Evolutionary conservation across 1,140 invertebrate genomes (phyloP).

Genomic region (Phymorhynchus buccinoides): DNA sequence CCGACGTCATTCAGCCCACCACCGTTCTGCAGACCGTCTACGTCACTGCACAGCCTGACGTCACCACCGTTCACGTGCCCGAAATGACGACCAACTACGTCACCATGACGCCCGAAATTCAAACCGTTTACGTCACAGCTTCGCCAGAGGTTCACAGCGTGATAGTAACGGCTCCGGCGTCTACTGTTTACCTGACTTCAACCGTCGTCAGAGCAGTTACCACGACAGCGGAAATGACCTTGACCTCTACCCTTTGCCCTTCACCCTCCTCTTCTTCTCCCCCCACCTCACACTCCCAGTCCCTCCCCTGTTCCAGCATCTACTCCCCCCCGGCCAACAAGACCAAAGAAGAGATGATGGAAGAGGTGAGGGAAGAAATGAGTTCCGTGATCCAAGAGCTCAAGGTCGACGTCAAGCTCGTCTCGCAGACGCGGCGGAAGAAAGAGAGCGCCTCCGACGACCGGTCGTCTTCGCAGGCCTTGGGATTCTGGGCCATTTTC

Average conservation of each 20-base stretch:
- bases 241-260: background rate
- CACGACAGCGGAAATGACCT: background rate
- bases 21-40: background rate
- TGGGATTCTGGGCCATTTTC: background rate
- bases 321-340: background rate
- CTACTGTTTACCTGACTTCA: background rate
- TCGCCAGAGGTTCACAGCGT: background rate
- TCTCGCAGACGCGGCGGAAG: background rate
- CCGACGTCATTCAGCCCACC: background rate
- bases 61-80: background rate
- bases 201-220: background rate
- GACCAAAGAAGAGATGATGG: background rate
- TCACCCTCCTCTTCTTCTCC: background rate
- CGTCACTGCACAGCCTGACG: background rate
- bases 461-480: background rate
- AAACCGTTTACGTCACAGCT: background rate
- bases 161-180: no score
- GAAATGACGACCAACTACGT: background rate
- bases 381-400: background rate
- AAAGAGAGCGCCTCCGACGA: constrained; percentile 22
- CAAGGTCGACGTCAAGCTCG: background rate
- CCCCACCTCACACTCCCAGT: background rate
- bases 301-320: background rate
- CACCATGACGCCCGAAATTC: background rate
- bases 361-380: background rate